phyloP scores from a whole-genome alignment of 2,113 vertebrate genomes.

The Struthio camelus region DNA sequence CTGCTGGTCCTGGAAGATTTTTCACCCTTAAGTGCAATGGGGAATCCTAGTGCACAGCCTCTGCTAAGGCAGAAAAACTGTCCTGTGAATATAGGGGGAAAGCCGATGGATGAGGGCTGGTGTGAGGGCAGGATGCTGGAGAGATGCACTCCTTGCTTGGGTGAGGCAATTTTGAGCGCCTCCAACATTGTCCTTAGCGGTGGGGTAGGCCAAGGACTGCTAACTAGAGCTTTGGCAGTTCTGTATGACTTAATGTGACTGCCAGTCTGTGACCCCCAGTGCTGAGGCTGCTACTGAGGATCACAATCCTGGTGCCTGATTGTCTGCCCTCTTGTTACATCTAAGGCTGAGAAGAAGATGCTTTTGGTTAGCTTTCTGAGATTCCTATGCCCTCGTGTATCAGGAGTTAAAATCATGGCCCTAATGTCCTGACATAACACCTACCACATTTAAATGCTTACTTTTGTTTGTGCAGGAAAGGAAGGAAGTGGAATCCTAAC shows the following conservation, averaged over 20 bases:
- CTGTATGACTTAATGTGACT: not conserved
- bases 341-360: not conserved
- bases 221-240: not conserved
- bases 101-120: not conserved
- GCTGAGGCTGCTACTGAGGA: not conserved
- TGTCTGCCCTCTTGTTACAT: not conserved
- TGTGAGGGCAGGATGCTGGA: not conserved
- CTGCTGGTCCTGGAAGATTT: not conserved
- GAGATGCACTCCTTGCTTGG: not conserved
- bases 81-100: not conserved
- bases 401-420: not conserved
- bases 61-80: not conserved
- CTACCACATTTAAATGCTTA: not conserved
- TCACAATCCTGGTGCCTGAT: not conserved
- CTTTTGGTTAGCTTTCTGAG: not conserved
- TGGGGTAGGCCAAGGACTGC: not conserved
- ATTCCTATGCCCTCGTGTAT: rapidly evolving
- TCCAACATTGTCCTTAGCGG: not conserved
- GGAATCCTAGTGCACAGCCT: not conserved
- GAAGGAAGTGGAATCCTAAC: not conserved
- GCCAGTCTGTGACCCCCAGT: not conserved
- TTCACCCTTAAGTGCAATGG: not conserved
- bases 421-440: not conserved
- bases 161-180: not conserved
- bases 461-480: not conserved